Evolutionary conservation across 1,140 invertebrate species (phyloP).

Genomic region (Pogonognathellus flavescens): DNA sequence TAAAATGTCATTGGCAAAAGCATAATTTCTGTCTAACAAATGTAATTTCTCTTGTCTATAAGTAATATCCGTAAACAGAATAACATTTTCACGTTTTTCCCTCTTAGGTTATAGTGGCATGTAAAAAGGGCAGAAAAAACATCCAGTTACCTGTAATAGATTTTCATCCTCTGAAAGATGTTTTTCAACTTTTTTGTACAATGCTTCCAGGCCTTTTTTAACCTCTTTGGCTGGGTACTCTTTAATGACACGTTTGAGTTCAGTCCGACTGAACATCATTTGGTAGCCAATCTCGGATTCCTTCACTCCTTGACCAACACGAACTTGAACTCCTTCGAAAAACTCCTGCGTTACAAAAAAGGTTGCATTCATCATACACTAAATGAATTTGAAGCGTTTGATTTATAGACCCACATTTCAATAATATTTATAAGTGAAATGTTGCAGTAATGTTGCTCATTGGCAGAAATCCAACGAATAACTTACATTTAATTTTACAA

Average conservation of each 20-base stretch:
- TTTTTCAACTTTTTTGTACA: conserved; percentile 98
- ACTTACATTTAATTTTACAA: conserved; percentile 94
- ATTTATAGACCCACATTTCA: too few species aligned
- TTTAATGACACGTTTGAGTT: conserved; percentile 93
- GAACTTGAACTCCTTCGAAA: conserved; percentile 94
- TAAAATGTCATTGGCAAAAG: neutral
- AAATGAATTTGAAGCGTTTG: too few species aligned
- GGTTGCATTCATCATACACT: too few species aligned
- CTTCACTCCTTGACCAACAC: conserved; percentile 92
- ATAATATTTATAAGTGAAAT: too few species aligned
- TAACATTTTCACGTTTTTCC: too few species aligned
- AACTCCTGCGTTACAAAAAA: conserved; percentile 78
- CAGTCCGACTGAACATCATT: conserved; percentile 96
- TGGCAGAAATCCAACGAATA: too few species aligned
- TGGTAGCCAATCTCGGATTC: conserved; percentile 98
- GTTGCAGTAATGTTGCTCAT: too few species aligned
- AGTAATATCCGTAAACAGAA: too few species aligned
- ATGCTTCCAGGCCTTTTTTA: conserved; percentile 93
- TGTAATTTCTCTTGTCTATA: too few species aligned
- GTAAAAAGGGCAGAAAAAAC: too few species aligned
- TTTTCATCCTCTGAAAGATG: conserved; percentile 96
- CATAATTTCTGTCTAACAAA: too few species aligned
- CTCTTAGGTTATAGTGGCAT: too few species aligned
- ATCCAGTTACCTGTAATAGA: conserved; percentile 89
- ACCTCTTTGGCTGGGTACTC: conserved; percentile 96